A percentile compares a stretch with the other conserved stretches of the same genome.
Evolutionary conservation across 2,888 invertebrate genomes (phyloP).

Genomic region (Glyphotaelius pellucidus): DNA sequence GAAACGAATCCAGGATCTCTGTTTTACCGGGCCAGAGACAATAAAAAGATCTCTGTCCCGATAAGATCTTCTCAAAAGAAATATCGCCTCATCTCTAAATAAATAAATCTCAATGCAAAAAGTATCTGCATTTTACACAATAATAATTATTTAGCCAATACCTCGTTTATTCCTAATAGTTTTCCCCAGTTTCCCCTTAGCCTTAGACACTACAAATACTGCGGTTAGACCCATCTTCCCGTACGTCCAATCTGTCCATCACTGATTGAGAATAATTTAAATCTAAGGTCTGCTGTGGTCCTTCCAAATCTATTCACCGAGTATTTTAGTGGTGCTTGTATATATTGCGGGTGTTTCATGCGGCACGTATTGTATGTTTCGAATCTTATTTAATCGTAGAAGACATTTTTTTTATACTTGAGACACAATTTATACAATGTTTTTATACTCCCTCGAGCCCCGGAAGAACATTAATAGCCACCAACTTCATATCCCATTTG

Average conservation of each 20-base stretch:
- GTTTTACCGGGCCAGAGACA: no score
- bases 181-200: not conserved
- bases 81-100: no score
- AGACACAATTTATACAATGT: no score
- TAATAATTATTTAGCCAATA: not conserved
- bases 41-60: no score
- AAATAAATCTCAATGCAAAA: no score
- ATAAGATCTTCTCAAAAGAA: no score
- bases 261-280: slow-evolving; percentile 14
- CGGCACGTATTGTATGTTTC: not conserved
- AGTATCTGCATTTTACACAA: not conserved
- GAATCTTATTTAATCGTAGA: not conserved
- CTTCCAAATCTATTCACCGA: not conserved
- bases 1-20: no score
- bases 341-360: not conserved
- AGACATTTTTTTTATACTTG: no score
- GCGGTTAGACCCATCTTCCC: not conserved
- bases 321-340: not conserved
- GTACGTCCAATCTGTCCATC: not conserved
- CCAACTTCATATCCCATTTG: no score
- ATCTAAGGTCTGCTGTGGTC: not conserved
- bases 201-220: not conserved
- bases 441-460: no score
- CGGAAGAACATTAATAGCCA: no score
- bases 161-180: not conserved